Evolutionary conservation across 1,140 invertebrate species (phyloP), one percentile per base, ranked within the genome.

Genomic region (Penaeus vannamei): DNA sequence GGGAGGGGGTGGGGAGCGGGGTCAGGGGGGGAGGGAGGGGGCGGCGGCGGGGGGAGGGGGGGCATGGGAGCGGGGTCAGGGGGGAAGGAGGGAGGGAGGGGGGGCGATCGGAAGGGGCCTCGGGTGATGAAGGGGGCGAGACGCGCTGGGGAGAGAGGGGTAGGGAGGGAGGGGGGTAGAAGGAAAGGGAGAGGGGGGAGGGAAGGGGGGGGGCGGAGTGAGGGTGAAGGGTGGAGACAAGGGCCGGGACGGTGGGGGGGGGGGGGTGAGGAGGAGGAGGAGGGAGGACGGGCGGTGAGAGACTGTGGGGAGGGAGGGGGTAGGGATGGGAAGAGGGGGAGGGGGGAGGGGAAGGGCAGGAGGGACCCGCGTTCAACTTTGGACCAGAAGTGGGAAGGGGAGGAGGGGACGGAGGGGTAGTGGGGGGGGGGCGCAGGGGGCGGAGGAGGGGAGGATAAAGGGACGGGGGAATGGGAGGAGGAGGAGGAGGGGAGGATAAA

Each of bases 131-230:
- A 59, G 85, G 85, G 85, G 85, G 72, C 42, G 61, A 69, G 64
- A 66, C 62, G 76, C 85, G 85, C 85, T 76, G 69, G 69, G 69
- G 69, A 76, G n/a, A n/a, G n/a, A n/a, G n/a, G n/a, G n/a, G n/a
- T 17, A 23, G 36, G 61, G 62, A 42, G 60, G 83, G 60, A 69
- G 7, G 53, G 26, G 12, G 59, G 60, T 23, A 29, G 29, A 61
- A 62, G 64, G 29, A 14, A 22, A 53, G n/a, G 32, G 85, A 59
- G 66, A 4, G 23, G 22, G 22, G 66, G 32, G 66, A 1, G 66
- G n/a, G 22, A 23, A 4, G n/a, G 7, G 26, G 69, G 2, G n/a
- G n/a, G 7, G 7, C 0, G n/a, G n/a, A 72, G n/a, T 0, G 10
- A n/a, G 36, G 26, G 69, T 20, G 20, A 29, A 29, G 4, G n/a